Percentiles rank a stretch among this genome's conserved stretches.
Conservation (phyloP, 2,797 vertebrate genomes). For the Oceanodroma leucorhoa region DNA sequence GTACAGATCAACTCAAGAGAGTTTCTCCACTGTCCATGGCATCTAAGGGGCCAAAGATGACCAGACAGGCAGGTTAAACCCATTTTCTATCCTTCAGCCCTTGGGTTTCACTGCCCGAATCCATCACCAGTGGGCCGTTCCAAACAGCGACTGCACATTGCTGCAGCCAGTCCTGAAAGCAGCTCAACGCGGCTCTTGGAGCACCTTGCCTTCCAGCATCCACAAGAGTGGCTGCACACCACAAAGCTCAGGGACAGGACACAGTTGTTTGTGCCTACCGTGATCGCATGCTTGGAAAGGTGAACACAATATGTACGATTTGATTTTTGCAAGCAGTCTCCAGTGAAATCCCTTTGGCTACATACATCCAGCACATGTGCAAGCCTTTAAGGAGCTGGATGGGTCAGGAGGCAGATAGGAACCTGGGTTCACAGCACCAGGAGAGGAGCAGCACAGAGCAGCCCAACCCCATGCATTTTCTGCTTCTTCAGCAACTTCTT, state of each 20-base stretch:
- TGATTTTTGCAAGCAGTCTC: not conserved
- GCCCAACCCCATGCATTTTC: not conserved
- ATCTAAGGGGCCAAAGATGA: not conserved
- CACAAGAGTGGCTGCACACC: not conserved
- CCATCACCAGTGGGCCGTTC: not conserved
- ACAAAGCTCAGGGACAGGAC: not conserved
- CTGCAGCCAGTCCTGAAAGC: not conserved
- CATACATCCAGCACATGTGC: fast-evolving
- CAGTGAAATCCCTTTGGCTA: not conserved
- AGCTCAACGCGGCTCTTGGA: not conserved
- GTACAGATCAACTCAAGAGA: not conserved
- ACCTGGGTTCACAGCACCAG: not conserved
- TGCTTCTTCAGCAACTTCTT: not conserved
- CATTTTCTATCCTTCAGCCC: not conserved
- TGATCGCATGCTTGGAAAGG: not conserved
- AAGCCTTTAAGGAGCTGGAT: not conserved
- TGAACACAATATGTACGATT: not conserved
- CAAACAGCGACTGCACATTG: not conserved
- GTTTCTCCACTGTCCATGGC: not conserved
- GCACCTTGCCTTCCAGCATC: not conserved
- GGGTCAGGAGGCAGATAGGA: not conserved
- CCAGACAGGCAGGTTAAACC: not conserved
- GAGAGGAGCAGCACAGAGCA: not conserved
- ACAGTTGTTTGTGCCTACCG: not conserved
- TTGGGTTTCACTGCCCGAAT: not conserved